phyloP scores from a whole-genome alignment of 2,113 vertebrate species.

The Solea solea region DNA sequence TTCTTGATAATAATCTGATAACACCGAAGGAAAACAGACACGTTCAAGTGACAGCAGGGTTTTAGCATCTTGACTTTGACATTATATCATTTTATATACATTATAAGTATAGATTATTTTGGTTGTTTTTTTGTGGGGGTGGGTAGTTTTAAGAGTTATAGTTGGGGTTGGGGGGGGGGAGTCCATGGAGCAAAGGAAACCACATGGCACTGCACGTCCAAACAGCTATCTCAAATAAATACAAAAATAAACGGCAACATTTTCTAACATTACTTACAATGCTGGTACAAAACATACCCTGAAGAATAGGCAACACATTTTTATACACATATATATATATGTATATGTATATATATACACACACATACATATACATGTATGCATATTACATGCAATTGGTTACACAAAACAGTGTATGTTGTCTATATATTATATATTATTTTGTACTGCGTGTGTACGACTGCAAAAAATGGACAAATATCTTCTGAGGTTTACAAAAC shows the following conservation, averaged over 20 bases:
- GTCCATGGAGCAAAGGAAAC: conserved; percentile 63
- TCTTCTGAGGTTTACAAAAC: conserved; percentile 80
- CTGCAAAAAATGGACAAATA: conserved; percentile 81
- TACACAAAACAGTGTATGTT: conserved; percentile 81
- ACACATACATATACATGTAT: no score
- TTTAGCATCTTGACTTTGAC: conserved; percentile 22
- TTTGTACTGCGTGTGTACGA: conserved; percentile 82
- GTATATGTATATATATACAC: no score
- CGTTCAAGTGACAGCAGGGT: conserved; percentile 23
- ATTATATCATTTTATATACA: conserved; percentile 6
- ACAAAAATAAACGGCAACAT: conserved; percentile 84
- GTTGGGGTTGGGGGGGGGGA: neutral
- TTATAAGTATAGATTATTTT: conserved; percentile 6
- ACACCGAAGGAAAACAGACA: conserved; percentile 12
- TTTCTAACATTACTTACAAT: conserved; percentile 86
- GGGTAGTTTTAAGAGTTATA: conserved; percentile 1
- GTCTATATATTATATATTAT: conserved; percentile 52
- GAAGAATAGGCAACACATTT: conserved; percentile 85
- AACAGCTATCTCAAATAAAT: conserved; percentile 81
- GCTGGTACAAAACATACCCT: conserved; percentile 91
- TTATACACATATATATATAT: conserved; percentile 68
- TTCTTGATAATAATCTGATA: neutral
- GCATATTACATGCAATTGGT: conserved; percentile 88
- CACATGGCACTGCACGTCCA: conserved; percentile 82
- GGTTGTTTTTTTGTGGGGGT: neutral